phyloP scores from a whole-genome alignment of 2,888 invertebrate genomes.

The Polietes domitor region DNA sequence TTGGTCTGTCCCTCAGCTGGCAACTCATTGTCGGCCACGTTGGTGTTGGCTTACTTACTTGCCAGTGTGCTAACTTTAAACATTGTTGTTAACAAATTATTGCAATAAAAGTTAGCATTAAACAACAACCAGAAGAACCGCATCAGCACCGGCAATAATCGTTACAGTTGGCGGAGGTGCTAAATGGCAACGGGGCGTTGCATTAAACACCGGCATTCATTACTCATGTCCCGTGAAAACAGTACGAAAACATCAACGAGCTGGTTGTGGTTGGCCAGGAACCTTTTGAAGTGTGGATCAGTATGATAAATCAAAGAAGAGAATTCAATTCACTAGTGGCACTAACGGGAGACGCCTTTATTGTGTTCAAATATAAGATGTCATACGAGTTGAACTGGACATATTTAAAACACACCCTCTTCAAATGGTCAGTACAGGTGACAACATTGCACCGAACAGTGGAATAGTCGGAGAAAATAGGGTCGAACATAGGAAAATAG shows the following conservation, averaged over 20 bases:
- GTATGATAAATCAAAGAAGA: background rate
- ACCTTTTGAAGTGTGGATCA: background rate
- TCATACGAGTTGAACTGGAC: too few relatives aligned
- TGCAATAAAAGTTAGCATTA: constrained; percentile 45
- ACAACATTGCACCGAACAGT: too few relatives aligned
- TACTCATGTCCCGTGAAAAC: constrained; percentile 51
- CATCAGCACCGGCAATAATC: background rate
- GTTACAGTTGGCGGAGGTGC: constrained; percentile 55
- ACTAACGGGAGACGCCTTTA: too few relatives aligned
- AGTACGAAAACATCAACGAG: constrained; percentile 23
- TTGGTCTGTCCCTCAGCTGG: constrained; percentile 15
- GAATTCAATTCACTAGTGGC: too few relatives aligned
- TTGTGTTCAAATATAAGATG: too few relatives aligned
- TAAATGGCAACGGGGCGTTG: constrained; percentile 64
- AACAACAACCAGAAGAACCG: background rate
- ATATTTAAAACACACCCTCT: too few relatives aligned
- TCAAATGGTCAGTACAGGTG: too few relatives aligned
- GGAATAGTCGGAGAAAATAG: too few relatives aligned
- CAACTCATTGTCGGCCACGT: constrained; percentile 1
- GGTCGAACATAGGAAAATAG: too few relatives aligned
- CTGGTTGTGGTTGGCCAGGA: background rate
- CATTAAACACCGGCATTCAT: constrained; percentile 63
- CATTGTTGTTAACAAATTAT: constrained; percentile 65
- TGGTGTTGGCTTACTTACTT: background rate
- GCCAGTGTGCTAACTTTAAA: constrained; percentile 50